Base-by-base conservation (phyloP, 1,140 invertebrate genomes). In the Rhizoglyphus robini region DNA sequence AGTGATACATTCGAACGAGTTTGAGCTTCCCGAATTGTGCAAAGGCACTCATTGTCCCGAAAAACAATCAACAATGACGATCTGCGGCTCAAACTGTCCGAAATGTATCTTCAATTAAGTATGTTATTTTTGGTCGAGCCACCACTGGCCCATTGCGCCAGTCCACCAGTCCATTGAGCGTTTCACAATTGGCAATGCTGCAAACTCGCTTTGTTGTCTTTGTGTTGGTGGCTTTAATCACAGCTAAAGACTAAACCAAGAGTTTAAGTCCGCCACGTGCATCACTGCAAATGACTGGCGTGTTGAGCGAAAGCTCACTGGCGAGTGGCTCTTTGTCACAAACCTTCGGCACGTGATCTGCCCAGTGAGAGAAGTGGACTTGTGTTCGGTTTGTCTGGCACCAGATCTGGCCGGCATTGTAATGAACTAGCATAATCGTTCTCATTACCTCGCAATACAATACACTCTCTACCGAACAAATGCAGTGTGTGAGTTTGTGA, bases 261-360 rank as follows among this genome's bases (percentile, higher is more conserved):
- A 54, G 51, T 54, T 32, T 54, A 54, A 8, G 8, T 8, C 23
- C 8, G 51, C 8, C 51, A 54, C 51, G 51, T 54, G 51, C 51
- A 27, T 54, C 20, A 23, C 51, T 54, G 51, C 51, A 54, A 54
- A 54, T 54, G 51, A 54, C 51, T 54, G 51, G 23, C 51, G 31
- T 8, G 23, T 54, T 25, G 31, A 54, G 5, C 51, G 51, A 25
- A 20, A 32, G 15, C 23, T 27, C 23, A 54, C 20, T 32, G 51
- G 51, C 51, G 51, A 54, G 51, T 54, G 51, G 8, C 8, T 32
- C 8, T 54, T 46, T 46, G 41, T 46, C 41, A 23, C 51, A 54
- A 54, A 54, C 51, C 51, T 20, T 8, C 20, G 51, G 51, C 51
- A 54, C 51, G 51, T 54, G 51, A 54, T 20, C 51, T 54, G 8